Percentiles rank a stretch among this genome's conserved stretches.
phyloP scores from a whole-genome alignment of 2,113 vertebrate genomes.

The Chloropsis cyanopogon region DNA sequence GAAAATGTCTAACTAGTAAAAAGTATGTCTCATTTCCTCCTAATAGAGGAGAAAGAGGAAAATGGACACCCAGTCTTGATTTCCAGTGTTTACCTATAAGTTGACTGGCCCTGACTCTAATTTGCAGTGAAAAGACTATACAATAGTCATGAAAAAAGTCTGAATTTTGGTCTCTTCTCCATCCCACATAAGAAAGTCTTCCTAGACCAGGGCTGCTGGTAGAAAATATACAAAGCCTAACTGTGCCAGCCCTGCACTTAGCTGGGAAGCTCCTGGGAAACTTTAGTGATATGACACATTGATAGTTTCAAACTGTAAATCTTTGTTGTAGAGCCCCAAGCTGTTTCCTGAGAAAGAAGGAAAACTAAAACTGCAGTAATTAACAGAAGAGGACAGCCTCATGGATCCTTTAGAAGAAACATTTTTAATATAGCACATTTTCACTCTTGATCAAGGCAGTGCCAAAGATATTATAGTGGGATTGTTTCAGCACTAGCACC shows the following conservation, averaged over 20 bases:
- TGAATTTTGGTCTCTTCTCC: neutral
- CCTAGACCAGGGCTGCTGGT: neutral
- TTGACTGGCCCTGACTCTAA: neutral
- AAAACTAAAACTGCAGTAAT: neutral
- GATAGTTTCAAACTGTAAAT: neutral
- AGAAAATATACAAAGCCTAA: neutral
- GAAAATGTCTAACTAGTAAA: neutral
- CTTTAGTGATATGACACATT: neutral
- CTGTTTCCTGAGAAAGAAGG: constrained; percentile 9
- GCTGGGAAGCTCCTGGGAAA: neutral
- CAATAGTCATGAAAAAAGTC: neutral
- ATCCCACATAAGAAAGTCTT: neutral
- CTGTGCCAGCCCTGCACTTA: neutral
- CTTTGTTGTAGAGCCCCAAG: neutral
- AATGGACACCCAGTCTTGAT: neutral
- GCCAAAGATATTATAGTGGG: neutral
- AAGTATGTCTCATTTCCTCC: neutral
- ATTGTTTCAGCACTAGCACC: neutral
- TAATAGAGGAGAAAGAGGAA: neutral
- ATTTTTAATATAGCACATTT: neutral
- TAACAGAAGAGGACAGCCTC: neutral
- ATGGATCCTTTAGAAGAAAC: neutral
- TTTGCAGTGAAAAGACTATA: neutral
- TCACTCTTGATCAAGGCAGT: neutral
- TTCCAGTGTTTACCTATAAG: neutral